Evolutionary conservation across 2,797 vertebrate genomes (phyloP), one percentile per base, ranked within the genome.

Genomic region (Xenopus petersii): DNA sequence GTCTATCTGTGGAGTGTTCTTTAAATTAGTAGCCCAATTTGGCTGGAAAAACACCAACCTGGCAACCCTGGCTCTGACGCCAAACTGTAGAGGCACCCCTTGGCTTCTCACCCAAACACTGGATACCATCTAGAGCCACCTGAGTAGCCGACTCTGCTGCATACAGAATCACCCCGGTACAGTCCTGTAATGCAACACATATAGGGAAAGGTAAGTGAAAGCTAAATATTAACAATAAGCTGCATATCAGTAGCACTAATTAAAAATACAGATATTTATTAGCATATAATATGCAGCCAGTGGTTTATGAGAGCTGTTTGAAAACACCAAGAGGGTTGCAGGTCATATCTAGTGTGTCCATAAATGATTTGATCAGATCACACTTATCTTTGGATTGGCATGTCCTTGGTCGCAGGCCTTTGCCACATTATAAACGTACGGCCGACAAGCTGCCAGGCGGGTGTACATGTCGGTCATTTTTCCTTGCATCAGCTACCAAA

Each of bases 401-500:
- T 98, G 95, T 47, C 97, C 97, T 83, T 69, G 92, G 81, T 99
- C 97, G 46, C 95, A 98, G 75, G 98, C 98, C 30, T 89, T 93
- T 21, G 98, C 95, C 0, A 99, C 97, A 0, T 98, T 99, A 89
- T 99, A 99, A 82, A 95, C 80, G 0, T 99, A 99, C 88, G 98
- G 97, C 26, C 97, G 93, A 75, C 93, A 95, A 0, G 93, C 92
- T 87, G 90, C 94, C 81, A 99, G 89, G 42, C 95, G 91, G 0
- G 95, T 99, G 85, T 98, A 98, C 96, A 99, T 99, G 73, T 99
- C 97, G 0, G 98, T 97, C 96, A 99, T 99, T 88, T 99, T 99
- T 46, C 95, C 96, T 85, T 99, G 98, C 94, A 99, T 96, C 33
- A 99, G 84, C 98, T 99, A 84, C 46, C 0, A 2, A 0, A n/a